Base-by-base conservation (phyloP, 2,113 vertebrate genomes). In the Brachyhypopomus occidentalis region DNA sequence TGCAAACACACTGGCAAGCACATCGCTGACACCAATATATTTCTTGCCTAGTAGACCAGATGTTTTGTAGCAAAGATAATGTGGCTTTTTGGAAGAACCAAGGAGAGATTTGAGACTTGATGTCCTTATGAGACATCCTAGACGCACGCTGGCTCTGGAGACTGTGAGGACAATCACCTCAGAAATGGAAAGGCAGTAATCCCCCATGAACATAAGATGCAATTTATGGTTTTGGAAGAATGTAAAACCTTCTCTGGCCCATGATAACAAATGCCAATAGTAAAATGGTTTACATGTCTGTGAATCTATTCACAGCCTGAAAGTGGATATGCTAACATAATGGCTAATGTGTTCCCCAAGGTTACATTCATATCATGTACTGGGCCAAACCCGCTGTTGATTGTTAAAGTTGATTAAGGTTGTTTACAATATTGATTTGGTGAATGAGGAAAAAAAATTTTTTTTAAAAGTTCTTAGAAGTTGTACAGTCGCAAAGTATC, bases 171-270 rank as follows among this genome's bases (percentile, higher is more conserved):
- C 34, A 70, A 41, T 41, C 66, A 70, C 34, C 36, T 41, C 34
- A 19, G 30, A 67, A 67, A 64, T 34, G 11, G 16, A 30, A 27
- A 30, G 66, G 36, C 66, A 70, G 34, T 41, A 70, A 70, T 70
- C 27, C 36, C 64, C 9, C 36, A 11, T 22, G 66, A 41, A 41
- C n/a, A 70, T 41, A 41, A 70, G 38, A 34, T 70, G n/a, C 20
- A 70, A 22, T 70, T 70, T 70, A 70, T 70, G 66, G 66, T 41
- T 70, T 70, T 70, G 66, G 36, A 70, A 70, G 66, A 70, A 70
- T 27, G 19, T 8, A 12, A 41, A 41, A n/a, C 66, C 20, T 70
- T 7, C 34, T 41, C 20, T 41, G 36, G 66, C 66, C 66, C 11
- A 41, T 20, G n/a, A 3, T 5, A 70, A 38, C 45, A 52, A 52